Percentiles rank a stretch among this genome's conserved stretches.
Conservation (phyloP, 2,888 invertebrate genomes). For the Drosophila phalerata region DNA sequence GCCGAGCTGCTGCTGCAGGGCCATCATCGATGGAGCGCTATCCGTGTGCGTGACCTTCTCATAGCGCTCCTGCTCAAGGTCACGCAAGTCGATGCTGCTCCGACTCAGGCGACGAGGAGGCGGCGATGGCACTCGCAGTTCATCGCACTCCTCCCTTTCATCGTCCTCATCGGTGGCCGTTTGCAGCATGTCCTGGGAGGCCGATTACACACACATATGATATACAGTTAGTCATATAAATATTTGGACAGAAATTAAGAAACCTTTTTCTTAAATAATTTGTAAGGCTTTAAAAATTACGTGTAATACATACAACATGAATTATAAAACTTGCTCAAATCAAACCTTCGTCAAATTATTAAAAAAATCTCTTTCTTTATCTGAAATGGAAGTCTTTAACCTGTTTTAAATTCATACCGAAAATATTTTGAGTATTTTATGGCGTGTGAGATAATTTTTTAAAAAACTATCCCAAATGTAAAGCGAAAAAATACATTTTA, state of each 20-base stretch:
- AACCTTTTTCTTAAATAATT: too few species aligned
- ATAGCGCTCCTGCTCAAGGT: constrained; percentile 85
- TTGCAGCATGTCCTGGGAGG: constrained; percentile 82
- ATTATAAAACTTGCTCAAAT: too few species aligned
- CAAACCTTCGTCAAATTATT: too few species aligned
- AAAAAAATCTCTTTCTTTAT: too few species aligned
- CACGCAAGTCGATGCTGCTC: constrained; percentile 86
- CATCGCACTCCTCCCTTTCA: constrained; percentile 85
- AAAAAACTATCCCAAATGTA: too few species aligned
- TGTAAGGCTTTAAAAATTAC: too few species aligned
- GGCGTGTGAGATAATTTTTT: too few species aligned
- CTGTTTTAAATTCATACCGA: too few species aligned
- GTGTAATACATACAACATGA: too few species aligned
- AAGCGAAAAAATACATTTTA: too few species aligned
- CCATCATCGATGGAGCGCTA: constrained; percentile 86
- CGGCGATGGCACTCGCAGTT: constrained; percentile 85
- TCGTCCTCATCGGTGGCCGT: constrained; percentile 83
- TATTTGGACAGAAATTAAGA: neutral
- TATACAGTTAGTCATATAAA: neutral
- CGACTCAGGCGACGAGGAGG: constrained; percentile 85
- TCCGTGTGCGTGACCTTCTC: constrained; percentile 86
- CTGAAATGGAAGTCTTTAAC: too few species aligned
- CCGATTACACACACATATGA: constrained; percentile 23
- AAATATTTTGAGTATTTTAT: too few species aligned
- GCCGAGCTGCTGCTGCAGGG: constrained; percentile 76